Percentiles rank a stretch among this genome's conserved stretches.
Conservation (phyloP, 2,113 vertebrate genomes). For the Corydoras sp. region DNA sequence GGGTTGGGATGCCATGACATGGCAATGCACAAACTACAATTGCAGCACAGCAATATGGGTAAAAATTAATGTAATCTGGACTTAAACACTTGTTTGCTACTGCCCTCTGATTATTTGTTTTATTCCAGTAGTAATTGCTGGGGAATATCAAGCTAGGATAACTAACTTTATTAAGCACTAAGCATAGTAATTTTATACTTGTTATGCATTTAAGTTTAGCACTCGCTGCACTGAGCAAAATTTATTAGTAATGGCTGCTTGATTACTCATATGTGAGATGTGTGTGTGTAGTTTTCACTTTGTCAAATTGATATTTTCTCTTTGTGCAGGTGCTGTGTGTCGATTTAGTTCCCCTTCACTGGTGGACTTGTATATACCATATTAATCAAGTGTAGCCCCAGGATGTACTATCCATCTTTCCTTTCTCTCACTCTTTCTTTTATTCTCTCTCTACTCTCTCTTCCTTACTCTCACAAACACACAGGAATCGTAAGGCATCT, state of each 20-base stretch:
- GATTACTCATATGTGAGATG: neutral
- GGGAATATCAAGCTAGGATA: too few species aligned
- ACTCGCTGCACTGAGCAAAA: too few species aligned
- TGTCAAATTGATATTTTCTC: conserved; percentile 43
- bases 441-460: neutral
- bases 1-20: too few species aligned
- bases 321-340: conserved; percentile 47
- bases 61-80: too few species aligned
- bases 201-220: too few species aligned
- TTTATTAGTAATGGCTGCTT: neutral
- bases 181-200: too few species aligned
- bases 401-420: conserved; percentile 49
- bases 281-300: conserved; percentile 16
- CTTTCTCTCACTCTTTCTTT: neutral
- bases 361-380: conserved; percentile 46
- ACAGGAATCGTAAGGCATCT: conserved; percentile 41
- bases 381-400: conserved; percentile 48
- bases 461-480: conserved; percentile 11
- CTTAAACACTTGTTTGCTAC: too few species aligned
- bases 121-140: too few species aligned
- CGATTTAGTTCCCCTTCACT: conserved; percentile 44
- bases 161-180: too few species aligned
- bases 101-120: too few species aligned
- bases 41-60: too few species aligned
- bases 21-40: too few species aligned